phyloP scores from a whole-genome alignment of 1,140 invertebrate genomes.

The Arion vulgaris region DNA sequence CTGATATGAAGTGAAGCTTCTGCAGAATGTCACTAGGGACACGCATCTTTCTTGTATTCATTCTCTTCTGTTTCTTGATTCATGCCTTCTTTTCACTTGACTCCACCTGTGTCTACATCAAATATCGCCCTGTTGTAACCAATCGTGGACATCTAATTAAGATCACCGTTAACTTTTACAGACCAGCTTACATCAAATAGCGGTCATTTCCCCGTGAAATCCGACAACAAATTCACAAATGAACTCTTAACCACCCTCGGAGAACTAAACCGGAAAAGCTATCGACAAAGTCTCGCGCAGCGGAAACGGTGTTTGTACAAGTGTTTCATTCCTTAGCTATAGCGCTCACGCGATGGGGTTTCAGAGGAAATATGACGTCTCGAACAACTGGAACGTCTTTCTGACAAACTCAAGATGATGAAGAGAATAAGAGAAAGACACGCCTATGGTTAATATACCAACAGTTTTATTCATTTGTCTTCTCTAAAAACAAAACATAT shows the following conservation, averaged over 20 bases:
- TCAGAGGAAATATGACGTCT: not conserved
- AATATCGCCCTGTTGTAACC: not conserved
- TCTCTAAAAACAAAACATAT: not conserved
- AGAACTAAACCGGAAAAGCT: slow-evolving; percentile 8
- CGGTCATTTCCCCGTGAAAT: not conserved
- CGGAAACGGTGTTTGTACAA: slow-evolving; percentile 29
- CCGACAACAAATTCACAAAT: slow-evolving; percentile 13
- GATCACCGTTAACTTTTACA: slow-evolving; percentile 1
- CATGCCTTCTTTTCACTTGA: not conserved
- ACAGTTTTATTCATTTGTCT: slow-evolving; percentile 3
- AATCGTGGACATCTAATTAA: not conserved
- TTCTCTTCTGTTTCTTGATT: not conserved
- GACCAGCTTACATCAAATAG: slow-evolving; percentile 13
- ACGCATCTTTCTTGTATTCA: not conserved
- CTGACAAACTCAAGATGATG: not conserved
- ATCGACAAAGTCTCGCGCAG: not conserved
- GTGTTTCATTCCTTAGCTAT: slow-evolving; percentile 1
- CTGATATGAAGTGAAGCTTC: not conserved
- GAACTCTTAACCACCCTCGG: slow-evolving; percentile 7
- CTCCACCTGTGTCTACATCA: slow-evolving; percentile 5
- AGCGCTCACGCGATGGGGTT: not conserved
- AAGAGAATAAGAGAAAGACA: not conserved
- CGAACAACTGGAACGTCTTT: not conserved
- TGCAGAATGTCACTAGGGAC: not conserved
- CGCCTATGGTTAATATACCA: not conserved